Percentiles rank a stretch among this genome's conserved stretches.
Conservation (phyloP, 2,888 invertebrate genomes). For the Schrankia costaestrigalis region DNA sequence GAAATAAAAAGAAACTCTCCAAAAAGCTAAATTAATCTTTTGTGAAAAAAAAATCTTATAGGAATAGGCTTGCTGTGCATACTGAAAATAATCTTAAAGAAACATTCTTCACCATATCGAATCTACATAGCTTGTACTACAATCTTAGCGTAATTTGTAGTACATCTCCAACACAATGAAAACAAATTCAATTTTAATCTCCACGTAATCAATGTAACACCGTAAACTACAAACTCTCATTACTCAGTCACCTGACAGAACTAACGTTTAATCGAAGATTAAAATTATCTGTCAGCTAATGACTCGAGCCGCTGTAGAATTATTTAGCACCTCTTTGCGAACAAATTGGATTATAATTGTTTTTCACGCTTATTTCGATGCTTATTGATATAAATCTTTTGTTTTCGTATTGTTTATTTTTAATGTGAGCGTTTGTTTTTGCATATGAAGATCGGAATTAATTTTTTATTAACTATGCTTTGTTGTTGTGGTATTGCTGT, state of each 20-base stretch:
- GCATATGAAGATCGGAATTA: constrained; percentile 13
- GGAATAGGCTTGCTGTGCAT: too few relatives aligned
- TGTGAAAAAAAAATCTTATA: too few relatives aligned
- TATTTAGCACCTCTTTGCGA: constrained; percentile 57
- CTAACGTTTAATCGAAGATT: constrained; percentile 71
- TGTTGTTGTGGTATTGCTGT: too few relatives aligned
- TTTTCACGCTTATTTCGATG: constrained; percentile 72
- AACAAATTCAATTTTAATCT: constrained; percentile 21
- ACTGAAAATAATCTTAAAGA: too few relatives aligned
- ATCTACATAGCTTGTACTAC: neutral
- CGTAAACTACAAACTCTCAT: constrained; percentile 45
- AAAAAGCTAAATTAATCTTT: too few relatives aligned
- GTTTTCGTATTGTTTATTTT: constrained; percentile 57
- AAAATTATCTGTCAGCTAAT: constrained; percentile 73
- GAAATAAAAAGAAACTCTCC: too few relatives aligned
- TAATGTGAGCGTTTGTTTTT: constrained; percentile 18
- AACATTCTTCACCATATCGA: neutral
- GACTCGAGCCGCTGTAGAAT: constrained; percentile 40
- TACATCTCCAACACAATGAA: constrained; percentile 4
- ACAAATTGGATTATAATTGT: constrained; percentile 71
- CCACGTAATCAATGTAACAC: constrained; percentile 24
- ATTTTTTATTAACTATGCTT: constrained; percentile 7
- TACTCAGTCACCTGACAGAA: constrained; percentile 55
- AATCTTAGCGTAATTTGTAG: too few relatives aligned
- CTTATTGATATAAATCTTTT: constrained; percentile 73